These are phyloP conservation scores for roundworm (Caenorhabditis elegans) DNA, from an alignment of 1,140 invertebrate species.

Conservation along the genomic window DNA sequence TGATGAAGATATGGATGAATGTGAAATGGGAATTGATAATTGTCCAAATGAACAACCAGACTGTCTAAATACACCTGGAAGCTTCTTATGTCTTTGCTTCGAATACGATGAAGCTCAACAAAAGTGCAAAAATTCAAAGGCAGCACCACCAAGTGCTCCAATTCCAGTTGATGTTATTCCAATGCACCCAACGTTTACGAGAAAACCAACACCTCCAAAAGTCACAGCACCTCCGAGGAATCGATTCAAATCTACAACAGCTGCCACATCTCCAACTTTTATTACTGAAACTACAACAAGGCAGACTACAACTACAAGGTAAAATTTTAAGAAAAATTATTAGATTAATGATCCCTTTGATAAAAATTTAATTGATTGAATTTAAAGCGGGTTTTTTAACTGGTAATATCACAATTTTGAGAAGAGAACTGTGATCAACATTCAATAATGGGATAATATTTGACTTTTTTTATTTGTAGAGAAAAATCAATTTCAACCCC, in stretches of 20 bases:
- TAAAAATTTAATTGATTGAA: no score
- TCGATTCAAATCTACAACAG: slow-evolving; percentile 23
- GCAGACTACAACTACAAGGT: not conserved
- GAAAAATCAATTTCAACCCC: not conserved
- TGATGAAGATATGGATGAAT: slow-evolving; percentile 49
- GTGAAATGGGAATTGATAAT: slow-evolving; percentile 24
- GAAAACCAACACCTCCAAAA: slow-evolving; percentile 4
- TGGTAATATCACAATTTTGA: no score
- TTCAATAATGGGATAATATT: no score
- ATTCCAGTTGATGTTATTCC: slow-evolving; percentile 36
- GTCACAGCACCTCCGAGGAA: not conserved
- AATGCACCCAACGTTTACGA: slow-evolving; percentile 35
- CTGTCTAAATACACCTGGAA: slow-evolving; percentile 50
- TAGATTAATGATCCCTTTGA: no score
- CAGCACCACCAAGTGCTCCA: not conserved
- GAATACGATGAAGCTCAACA: slow-evolving; percentile 46
- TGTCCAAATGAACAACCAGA: slow-evolving; percentile 49
- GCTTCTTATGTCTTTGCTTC: slow-evolving; percentile 48
- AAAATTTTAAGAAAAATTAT: no score
- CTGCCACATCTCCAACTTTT: not conserved
- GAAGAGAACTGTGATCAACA: no score
- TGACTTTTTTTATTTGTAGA: not conserved
- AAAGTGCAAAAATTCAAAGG: slow-evolving; percentile 34
- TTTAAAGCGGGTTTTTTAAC: no score
- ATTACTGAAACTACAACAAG: not conserved